Evolutionary conservation across 2,797 vertebrate species (phyloP).

Genomic region (Tragopan temminckii): DNA sequence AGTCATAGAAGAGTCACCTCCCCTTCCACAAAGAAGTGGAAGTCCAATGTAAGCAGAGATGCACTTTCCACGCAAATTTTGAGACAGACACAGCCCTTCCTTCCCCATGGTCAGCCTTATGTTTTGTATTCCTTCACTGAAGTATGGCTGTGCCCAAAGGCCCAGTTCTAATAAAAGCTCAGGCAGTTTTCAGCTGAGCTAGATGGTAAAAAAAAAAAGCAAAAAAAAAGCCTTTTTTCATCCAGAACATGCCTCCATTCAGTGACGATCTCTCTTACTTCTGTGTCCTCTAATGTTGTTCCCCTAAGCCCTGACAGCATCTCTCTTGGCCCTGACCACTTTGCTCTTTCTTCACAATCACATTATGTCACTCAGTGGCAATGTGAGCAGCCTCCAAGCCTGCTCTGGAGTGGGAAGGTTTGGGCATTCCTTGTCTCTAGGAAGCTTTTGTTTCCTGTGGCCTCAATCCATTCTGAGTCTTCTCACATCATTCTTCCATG

Average conservation of each 20-base stretch:
- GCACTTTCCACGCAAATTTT: not conserved
- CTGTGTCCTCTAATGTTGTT: not conserved
- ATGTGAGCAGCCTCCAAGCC: not conserved
- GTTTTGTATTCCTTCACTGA: not conserved
- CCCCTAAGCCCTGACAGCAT: not conserved
- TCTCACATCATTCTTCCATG: not conserved
- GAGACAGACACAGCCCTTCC: not conserved
- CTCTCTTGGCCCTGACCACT: not conserved
- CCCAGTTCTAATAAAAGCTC: not conserved
- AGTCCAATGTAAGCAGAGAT: not conserved
- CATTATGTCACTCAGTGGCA: not conserved
- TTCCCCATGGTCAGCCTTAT: not conserved
- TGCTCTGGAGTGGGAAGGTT: not conserved
- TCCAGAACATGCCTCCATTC: not conserved
- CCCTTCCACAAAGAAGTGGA: not conserved
- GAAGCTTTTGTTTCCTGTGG: not conserved
- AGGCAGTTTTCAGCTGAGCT: not conserved
- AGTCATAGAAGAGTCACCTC: not conserved
- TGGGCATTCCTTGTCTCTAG: not conserved
- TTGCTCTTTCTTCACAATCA: not conserved
- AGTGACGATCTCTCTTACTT: not conserved
- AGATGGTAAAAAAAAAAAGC: not conserved
- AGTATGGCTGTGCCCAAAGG: no score
- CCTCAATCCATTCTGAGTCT: not conserved
- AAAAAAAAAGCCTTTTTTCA: not conserved